These are phyloP conservation scores for Acanthis flammea DNA, from an alignment of 2,797 vertebrate genomes.

Conservation along the genomic window DNA sequence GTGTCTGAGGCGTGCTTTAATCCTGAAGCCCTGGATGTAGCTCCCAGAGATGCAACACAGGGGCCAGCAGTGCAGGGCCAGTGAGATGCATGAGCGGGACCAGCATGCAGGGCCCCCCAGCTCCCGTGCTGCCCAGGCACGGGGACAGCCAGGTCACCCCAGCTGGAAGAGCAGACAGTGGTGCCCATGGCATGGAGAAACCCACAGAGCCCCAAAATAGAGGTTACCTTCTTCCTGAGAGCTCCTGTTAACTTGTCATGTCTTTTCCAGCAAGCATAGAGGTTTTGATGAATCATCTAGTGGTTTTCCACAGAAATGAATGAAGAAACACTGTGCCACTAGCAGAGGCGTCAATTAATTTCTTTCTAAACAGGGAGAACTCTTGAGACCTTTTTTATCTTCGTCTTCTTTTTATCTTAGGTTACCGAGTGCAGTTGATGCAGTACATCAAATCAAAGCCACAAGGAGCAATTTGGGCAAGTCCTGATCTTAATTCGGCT, in stretches of 20 bases:
- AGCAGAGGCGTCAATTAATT: neutral
- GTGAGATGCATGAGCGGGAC: rapidly evolving
- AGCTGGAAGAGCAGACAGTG: neutral
- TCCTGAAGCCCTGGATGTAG: neutral
- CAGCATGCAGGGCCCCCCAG: rapidly evolving
- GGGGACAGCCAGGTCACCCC: neutral
- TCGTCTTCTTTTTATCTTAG: neutral
- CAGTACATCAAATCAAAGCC: neutral
- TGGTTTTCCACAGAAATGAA: neutral
- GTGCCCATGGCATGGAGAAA: rapidly evolving
- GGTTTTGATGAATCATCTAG: neutral
- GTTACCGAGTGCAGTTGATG: neutral
- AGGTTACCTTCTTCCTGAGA: neutral
- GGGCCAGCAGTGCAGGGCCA: neutral
- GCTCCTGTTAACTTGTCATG: neutral
- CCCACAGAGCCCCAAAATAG: neutral
- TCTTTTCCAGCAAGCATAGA: neutral
- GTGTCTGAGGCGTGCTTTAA: neutral
- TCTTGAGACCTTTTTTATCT: neutral
- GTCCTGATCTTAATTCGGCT: neutral
- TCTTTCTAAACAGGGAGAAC: neutral
- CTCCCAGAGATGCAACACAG: neutral
- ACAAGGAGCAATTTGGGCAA: neutral
- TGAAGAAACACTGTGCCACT: neutral
- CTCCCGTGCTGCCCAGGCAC: rapidly evolving